These are phyloP conservation scores for Zoanthus solanderi DNA, from an alignment of 92 coral and sea anemone species.

Conservation along the genomic window DNA sequence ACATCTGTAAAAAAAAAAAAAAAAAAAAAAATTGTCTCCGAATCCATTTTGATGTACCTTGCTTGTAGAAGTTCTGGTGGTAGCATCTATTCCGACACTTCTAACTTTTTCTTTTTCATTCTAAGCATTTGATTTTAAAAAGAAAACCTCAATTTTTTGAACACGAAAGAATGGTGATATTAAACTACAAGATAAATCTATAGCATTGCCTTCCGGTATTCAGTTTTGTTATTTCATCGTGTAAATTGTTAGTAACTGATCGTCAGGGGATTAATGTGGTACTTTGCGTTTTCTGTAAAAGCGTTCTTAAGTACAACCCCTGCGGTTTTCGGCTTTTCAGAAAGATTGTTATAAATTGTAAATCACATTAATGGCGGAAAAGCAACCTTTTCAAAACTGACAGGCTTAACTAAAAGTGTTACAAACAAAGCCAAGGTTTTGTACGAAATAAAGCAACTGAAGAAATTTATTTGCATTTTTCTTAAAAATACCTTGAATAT, in stretches of 20 bases:
- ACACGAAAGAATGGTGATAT: too few species aligned
- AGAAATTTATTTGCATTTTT: background rate
- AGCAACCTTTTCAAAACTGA: background rate
- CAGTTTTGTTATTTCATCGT: background rate
- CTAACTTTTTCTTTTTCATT: too few species aligned
- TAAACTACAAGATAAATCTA: too few species aligned
- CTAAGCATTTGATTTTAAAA: too few species aligned
- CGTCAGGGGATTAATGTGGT: background rate
- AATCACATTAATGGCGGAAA: slow-evolving; percentile 13
- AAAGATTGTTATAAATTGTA: slow-evolving; percentile 19
- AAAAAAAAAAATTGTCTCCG: too few species aligned
- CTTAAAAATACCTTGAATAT: background rate
- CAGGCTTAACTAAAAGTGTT: background rate
- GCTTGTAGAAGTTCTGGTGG: too few species aligned
- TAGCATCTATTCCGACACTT: too few species aligned
- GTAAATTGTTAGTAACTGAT: background rate
- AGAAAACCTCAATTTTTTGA: too few species aligned
- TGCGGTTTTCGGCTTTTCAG: slow-evolving; percentile 28
- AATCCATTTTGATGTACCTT: too few species aligned
- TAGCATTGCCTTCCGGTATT: background rate
- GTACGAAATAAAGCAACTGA: background rate
- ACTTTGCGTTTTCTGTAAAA: background rate
- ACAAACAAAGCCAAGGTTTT: background rate
- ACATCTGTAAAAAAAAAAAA: too few species aligned
- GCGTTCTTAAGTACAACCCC: slow-evolving; percentile 26